Evolutionary conservation across 2,797 vertebrate genomes (phyloP), one percentile per base, ranked within the genome.

Genomic region (Sebastiscus albofasciatus): DNA sequence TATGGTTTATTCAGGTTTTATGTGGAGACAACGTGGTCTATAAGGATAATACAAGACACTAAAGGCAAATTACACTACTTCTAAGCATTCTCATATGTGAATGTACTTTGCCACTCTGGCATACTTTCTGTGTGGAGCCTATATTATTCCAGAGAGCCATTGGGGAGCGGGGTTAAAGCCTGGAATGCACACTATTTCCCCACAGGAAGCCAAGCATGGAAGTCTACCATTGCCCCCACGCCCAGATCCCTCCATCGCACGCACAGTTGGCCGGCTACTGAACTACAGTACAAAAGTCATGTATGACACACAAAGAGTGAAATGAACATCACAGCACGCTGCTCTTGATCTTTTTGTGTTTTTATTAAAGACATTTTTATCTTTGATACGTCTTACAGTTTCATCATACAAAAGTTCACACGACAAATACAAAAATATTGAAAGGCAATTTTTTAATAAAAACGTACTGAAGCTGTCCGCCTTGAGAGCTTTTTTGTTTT

Each of bases 161-260:
- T 83, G 79, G 92, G 91, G 92, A 93, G 85, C 72, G 72, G 87
- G 91, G 90, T 91, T 92, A 85, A 86, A 94, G 89, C 73, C 90
- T 90, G 94, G 94, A 95, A 95, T 95, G 94, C 77, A 39, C 81
- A 94, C 90, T 77, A 95, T 95, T 95, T 95, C 94, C 93, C 93
- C 82, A 91, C 93, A 95, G 94, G 94, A 95, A 95, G 85, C 82
- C 11, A 52, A 46, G 81, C 78, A 72, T 87, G 91, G 92, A 94
- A 91, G 91, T 86, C 72, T 77, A 91, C 71, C 77, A 26, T 85
- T 18, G 90, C 82, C 86, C 86, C 92, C 81, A 94, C 94, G 77
- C 94, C 93, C 92, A 89, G 81, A 83, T 84, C 83, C 75, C 80
- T 80, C 82, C 87, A 78, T 93, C 78, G 54, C 81, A 90, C 70